Conservation (phyloP, 2,888 invertebrate species). For the Stenolophus ochropezus region DNA sequence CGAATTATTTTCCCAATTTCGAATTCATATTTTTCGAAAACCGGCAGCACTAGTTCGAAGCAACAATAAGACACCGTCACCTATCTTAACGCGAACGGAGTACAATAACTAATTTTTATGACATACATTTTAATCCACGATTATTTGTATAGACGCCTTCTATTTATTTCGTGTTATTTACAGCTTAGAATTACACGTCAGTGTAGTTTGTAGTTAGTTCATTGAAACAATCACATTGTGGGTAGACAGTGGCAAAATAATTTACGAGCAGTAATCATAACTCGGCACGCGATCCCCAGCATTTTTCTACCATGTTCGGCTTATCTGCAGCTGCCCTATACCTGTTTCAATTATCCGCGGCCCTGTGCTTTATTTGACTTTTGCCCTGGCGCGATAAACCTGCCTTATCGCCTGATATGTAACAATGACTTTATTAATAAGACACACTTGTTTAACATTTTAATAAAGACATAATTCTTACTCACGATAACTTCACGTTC, state of each 20-base stretch:
- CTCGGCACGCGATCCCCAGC: conserved; percentile 26
- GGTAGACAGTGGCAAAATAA: conserved; percentile 56
- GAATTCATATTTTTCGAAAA: too few species aligned
- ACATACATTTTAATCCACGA: too few species aligned
- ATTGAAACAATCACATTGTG: conserved; percentile 50
- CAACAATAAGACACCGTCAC: too few species aligned
- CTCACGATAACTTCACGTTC: too few species aligned
- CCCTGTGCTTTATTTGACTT: conserved; percentile 41
- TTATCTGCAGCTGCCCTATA: not conserved
- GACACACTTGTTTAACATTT: not conserved
- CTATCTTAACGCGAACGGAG: too few species aligned
- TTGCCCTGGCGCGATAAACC: conserved; percentile 26
- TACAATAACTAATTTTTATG: too few species aligned
- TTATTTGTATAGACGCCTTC: too few species aligned
- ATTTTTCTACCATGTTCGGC: conserved; percentile 12
- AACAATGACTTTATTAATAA: not conserved
- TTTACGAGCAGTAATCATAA: conserved; percentile 54
- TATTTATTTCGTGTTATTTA: too few species aligned
- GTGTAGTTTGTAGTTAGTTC: too few species aligned
- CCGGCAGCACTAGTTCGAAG: too few species aligned
- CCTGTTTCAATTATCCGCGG: conserved; percentile 39
- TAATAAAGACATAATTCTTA: not conserved
- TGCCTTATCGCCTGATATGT: not conserved
- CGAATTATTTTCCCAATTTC: too few species aligned
- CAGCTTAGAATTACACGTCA: too few species aligned